Conservation (phyloP, 2,888 invertebrate genomes). For the Papilio elwesi region DNA sequence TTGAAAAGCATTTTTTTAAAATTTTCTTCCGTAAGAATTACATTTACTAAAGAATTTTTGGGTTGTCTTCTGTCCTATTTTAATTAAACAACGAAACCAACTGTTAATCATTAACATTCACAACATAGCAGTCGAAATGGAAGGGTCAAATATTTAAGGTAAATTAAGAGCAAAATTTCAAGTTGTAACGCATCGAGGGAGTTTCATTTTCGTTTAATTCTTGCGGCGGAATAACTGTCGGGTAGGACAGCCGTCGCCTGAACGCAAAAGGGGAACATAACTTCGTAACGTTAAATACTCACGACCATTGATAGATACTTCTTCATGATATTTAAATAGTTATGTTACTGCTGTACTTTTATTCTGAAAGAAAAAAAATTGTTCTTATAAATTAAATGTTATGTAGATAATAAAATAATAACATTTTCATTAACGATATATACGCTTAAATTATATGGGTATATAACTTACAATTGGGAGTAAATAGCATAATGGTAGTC, state of each 20-base stretch:
- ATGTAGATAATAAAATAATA: too few species aligned
- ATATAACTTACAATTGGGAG: too few species aligned
- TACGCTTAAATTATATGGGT: too few species aligned
- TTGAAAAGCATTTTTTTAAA: too few species aligned
- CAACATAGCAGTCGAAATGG: conserved; percentile 26
- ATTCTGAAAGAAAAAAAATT: too few species aligned
- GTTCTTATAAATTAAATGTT: too few species aligned
- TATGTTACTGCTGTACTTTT: not conserved
- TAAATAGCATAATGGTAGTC: too few species aligned
- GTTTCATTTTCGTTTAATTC: conserved; percentile 17
- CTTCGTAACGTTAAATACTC: not conserved
- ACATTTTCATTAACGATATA: too few species aligned
- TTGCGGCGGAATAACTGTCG: conserved; percentile 9
- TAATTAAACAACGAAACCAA: conserved; percentile 20
- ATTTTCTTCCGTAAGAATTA: too few species aligned
- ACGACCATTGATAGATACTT: not conserved
- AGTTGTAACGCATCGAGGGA: conserved; percentile 23
- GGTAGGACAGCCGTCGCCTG: not conserved
- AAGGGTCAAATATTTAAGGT: conserved; percentile 31
- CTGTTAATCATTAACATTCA: conserved; percentile 30
- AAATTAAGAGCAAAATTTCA: conserved; percentile 30
- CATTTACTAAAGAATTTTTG: not conserved
- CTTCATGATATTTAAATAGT: not conserved
- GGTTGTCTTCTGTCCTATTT: conserved; percentile 1
- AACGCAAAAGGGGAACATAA: not conserved